Evolutionary conservation across 2,888 invertebrate species (phyloP), one percentile per base, ranked within the genome.

Genomic region (Nephrotoma flavescens): DNA sequence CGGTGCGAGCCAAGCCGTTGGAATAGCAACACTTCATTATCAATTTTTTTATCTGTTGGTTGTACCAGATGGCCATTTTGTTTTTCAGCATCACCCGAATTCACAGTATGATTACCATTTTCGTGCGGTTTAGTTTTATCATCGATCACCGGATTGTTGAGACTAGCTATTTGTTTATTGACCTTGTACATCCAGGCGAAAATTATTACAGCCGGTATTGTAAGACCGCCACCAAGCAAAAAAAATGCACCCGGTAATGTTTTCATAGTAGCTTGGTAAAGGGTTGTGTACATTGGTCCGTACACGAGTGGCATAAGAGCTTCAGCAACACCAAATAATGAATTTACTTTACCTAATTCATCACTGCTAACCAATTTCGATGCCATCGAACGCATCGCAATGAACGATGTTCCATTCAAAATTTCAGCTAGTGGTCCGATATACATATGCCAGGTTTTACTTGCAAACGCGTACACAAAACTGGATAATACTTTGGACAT

Each of bases 301-400:
- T 96, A 97, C 4, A 96, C 94, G 87, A 97, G 92, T 0, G 96
- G 97, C 95, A 96, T 96, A 89, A 97, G 92, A 0, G 96, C 96
- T 91, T 97, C 96, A 87, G 96, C 96, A 1, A 96, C 94, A 0
- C 96, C 97, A 89, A 96, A 96, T 88, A 97, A 92, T 0, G 96
- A 96, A 89, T 96, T 96, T 6, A 96, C 95, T 92, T 96, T 96
- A 94, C 95, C 96, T 88, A 96, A 92, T 92, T 97, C 97, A 90
- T 96, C 95, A 88, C 94, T 94, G 71, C 95, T 94, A 9, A 96
- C 96, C 88, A 97, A 92, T 92, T 97, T 97, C 0, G 97, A 96
- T 86, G 96, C 96, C 91, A 97, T 97, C 83, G 97, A 96, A 89
- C 97, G 93, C 96, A 97, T 96, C 0, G 97, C 97, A 89, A 97